Evolutionary conservation across 2,888 invertebrate genomes (phyloP), one percentile per base, ranked within the genome.

Genomic region (Coecobrya sp.): DNA sequence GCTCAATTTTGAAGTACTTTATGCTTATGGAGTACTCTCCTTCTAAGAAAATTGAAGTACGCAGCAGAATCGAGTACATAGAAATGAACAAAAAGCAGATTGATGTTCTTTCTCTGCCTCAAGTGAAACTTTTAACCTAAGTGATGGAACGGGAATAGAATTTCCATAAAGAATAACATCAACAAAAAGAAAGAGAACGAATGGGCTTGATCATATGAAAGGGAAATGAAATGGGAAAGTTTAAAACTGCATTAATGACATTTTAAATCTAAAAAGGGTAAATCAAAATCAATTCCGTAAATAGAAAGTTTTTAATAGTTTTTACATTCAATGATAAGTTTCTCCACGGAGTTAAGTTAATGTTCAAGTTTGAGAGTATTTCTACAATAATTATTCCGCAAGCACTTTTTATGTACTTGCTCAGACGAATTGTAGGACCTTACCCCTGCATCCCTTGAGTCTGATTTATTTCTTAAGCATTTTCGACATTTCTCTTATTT

Each of bases 1-100:
- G 81, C 49, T 70, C 86, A 55, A 86, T 81, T 87, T 82, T 70
- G 27, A 62, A 55, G 49, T 42, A 27, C 82, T 86, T 82, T 85
- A 22, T 45, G 68, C 59, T 36, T 86, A 25, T 36, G 55, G 42
- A 42, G 89, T 65, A 52, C 70, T 22, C 36, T n/a, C 8, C 30
- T 4, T 27, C 49, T 13, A 19, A 62, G 82, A 84, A 62, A 36
- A 68, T 68, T 49, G 68, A 25, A 62, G 22, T 42, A 25, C 27
- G 22, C 36, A 55, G 13, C 3, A 59, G 27, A 55, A 36, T 59
- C 13, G 62, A 59, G 84, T 59, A 49, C 22, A 30, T 30, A n/a
- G 52, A 42, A 88, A 36, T 82, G 25, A 36, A 55, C 11, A 11
- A 42, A 70, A 11, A 70, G 52, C 59, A 84, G 59, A 73, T 73